Base-by-base conservation (phyloP, 2,888 invertebrate genomes). In the Apamea sordens region DNA sequence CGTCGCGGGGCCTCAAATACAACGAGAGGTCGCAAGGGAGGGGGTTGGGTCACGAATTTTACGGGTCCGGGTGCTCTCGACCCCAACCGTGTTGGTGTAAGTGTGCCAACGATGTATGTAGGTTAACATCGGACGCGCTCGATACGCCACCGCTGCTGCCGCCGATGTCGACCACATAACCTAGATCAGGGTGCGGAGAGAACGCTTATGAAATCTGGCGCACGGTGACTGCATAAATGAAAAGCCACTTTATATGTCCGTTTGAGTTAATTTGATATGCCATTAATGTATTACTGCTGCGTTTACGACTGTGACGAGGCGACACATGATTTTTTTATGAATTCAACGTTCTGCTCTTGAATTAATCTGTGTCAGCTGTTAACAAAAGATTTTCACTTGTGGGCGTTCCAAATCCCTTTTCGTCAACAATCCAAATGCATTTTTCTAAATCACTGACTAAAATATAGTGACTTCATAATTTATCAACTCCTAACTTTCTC, bases 201-300 rank as follows among this genome's bases (percentile, higher is more conserved):
- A 96, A 96, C 95, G 96, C 96, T 96, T 96, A 96, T 96, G 96
- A 96, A 96, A 96, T 97, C 96, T 96, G 95, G 96, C 95, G 94
- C 96, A 94, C 94, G 94, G 92, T 91, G 93, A 91, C 95, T 95
- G 94, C 95, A 94, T 95, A 94, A 95, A 94, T 95, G 94, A 94
- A 95, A 95, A 93, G 91, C 93, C 93, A 93, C 92, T 93, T 92
- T 92, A 94, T 92, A 91, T 92, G 92, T 92, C 91, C 92, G 91
- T 92, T 93, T 93, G 91, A 90, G 90, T 91, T 89, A 90, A 91
- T 91, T 90, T 89, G 90, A 91, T 88, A 89, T 85, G 86, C 87
- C 88, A 82, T 88, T 86, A 83, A 81, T 86, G 70, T 76, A 59
- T 80, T 77, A 86, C 73, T 70, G 76, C 41, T 67, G 50, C 32